phyloP scores from a whole-genome alignment of 2,888 invertebrate genomes.

The Capitulum mitella region DNA sequence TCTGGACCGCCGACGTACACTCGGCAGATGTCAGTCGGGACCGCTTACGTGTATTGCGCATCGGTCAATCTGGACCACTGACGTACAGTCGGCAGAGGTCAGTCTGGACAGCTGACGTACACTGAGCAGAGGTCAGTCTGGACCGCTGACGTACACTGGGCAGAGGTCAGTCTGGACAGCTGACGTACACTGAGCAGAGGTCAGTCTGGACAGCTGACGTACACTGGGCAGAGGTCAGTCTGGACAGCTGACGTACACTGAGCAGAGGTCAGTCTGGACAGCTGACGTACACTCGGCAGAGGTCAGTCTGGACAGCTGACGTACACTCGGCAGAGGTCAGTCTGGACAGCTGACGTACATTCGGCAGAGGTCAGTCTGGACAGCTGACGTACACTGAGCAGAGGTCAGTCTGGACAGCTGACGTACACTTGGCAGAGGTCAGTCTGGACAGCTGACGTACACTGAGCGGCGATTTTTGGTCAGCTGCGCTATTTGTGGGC shows the following conservation, averaged over 20 bases:
- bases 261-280: conserved; percentile 53
- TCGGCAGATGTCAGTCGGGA: no score
- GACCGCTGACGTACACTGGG: neutral
- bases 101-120: conserved; percentile 61
- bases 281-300: conserved; percentile 76
- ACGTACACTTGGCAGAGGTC: no score
- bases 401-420: conserved; percentile 61
- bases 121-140: no score
- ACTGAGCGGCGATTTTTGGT: no score
- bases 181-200: conserved; percentile 61
- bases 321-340: conserved; percentile 47
- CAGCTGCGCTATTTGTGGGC: neutral
- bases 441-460: conserved; percentile 79
- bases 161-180: neutral
- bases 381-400: conserved; percentile 58
- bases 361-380: conserved; percentile 79
- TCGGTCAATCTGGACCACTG: neutral
- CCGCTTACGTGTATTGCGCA: conserved; percentile 58
- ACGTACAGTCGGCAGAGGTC: conserved; percentile 67
- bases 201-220: conserved; percentile 80
- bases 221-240: conserved; percentile 40
- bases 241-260: neutral
- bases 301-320: conserved; percentile 74
- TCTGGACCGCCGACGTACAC: no score
- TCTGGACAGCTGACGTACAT: conserved; percentile 44